Percentiles rank a stretch among this genome's conserved stretches.
Evolutionary conservation across 1,140 invertebrate genomes (phyloP).

Genomic region (Drosophila mayri): DNA sequence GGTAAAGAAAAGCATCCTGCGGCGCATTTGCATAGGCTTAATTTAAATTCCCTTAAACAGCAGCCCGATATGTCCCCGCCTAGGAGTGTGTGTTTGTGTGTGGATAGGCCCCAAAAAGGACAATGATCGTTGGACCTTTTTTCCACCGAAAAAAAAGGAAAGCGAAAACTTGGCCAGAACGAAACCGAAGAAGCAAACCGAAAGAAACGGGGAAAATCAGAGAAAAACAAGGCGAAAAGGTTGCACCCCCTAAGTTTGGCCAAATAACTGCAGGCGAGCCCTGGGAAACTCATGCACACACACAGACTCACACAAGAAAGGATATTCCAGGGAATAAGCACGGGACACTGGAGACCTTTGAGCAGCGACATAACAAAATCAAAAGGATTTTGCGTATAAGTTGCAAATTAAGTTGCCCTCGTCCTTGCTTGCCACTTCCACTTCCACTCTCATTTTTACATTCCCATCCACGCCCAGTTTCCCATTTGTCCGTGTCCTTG

Average conservation of each 20-base stretch:
- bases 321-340: constrained; percentile 13
- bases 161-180: constrained; percentile 37
- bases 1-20: constrained; percentile 57
- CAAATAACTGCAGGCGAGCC: constrained; percentile 78
- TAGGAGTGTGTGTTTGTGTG: constrained; percentile 2
- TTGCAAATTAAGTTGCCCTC: constrained; percentile 79
- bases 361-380: constrained; percentile 74
- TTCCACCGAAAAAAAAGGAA: constrained; percentile 45
- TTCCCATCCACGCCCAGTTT: constrained; percentile 25
- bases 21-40: constrained; percentile 82
- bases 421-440: constrained; percentile 7
- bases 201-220: constrained; percentile 41
- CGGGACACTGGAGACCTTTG: constrained; percentile 41
- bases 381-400: constrained; percentile 82
- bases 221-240: constrained; percentile 55
- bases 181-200: constrained; percentile 28
- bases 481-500: constrained; percentile 49
- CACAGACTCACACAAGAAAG: constrained; percentile 35
- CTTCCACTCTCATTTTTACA: constrained; percentile 14
- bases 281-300: constrained; percentile 53
- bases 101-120: constrained; percentile 61
- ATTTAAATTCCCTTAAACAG: constrained; percentile 82
- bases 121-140: constrained; percentile 69
- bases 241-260: constrained; percentile 70
- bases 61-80: constrained; percentile 37